Conservation (phyloP, 2,888 invertebrate species). For the Cylloceria caligata region DNA sequence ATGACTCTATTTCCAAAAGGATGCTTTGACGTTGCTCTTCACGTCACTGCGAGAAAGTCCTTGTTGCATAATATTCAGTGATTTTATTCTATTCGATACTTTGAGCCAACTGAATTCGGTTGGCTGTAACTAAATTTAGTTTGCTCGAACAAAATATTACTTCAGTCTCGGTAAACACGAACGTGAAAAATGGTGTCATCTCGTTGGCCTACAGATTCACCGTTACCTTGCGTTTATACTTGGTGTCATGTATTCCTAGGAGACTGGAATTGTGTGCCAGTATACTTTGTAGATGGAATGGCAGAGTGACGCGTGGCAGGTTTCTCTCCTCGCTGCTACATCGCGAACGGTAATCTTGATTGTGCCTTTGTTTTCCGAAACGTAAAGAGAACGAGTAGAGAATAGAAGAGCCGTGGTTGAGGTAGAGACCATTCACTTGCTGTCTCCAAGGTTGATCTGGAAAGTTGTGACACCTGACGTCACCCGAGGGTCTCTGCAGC, state of each 20-base stretch:
- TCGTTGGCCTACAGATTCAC: slow-evolving; percentile 7
- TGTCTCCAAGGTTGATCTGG: slow-evolving; percentile 34
- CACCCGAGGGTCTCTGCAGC: slow-evolving; percentile 36
- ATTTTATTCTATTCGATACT: too few relatives aligned
- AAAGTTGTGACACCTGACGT: slow-evolving; percentile 55
- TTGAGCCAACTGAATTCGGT: too few relatives aligned
- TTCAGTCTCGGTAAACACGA: neutral
- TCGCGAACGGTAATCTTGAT: slow-evolving; percentile 74
- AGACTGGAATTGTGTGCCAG: slow-evolving; percentile 13
- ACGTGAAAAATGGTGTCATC: slow-evolving; percentile 16
- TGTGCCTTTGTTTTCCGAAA: slow-evolving; percentile 71
- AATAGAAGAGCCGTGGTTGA: slow-evolving; percentile 26
- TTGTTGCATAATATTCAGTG: too few relatives aligned
- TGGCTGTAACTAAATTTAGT: too few relatives aligned
- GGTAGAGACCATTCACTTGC: slow-evolving; percentile 35
- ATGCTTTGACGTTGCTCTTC: too few relatives aligned
- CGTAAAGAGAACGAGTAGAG: slow-evolving; percentile 27
- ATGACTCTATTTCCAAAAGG: too few relatives aligned
- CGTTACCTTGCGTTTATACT: slow-evolving; percentile 4
- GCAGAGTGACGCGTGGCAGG: slow-evolving; percentile 19
- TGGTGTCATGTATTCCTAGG: neutral
- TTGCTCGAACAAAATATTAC: neutral
- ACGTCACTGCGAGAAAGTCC: too few relatives aligned
- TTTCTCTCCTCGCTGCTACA: slow-evolving; percentile 64
- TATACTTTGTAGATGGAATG: neutral